Conservation (phyloP, 2,888 invertebrate species). For the Diarsia dahlii region DNA sequence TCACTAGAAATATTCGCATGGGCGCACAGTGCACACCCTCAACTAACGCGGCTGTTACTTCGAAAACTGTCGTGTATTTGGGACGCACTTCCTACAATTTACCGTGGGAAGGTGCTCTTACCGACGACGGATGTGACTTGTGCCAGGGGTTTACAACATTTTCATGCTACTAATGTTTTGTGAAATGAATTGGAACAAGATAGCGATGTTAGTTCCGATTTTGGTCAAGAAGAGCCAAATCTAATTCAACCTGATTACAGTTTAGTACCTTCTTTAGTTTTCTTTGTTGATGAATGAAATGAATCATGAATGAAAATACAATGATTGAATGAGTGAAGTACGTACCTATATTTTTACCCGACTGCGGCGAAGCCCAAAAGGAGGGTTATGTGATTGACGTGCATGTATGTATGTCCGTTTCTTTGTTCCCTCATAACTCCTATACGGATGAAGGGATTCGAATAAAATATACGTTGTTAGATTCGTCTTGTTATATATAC, state of each 20-base stretch:
- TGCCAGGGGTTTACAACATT: conserved; percentile 50
- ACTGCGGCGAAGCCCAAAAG: too few species aligned
- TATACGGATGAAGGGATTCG: too few species aligned
- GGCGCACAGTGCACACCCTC: conserved; percentile 66
- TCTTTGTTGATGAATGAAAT: background rate
- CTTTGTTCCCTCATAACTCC: too few species aligned
- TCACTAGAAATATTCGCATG: conserved; percentile 62
- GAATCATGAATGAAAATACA: too few species aligned
- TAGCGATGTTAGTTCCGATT: background rate
- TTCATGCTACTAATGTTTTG: background rate
- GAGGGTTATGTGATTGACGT: too few species aligned
- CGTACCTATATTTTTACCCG: too few species aligned
- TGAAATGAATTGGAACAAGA: background rate
- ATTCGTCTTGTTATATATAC: too few species aligned
- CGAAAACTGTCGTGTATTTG: conserved; percentile 63
- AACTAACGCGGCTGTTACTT: conserved; percentile 34
- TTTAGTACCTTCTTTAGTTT: background rate
- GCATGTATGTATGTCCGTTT: too few species aligned
- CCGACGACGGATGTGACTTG: conserved; percentile 57
- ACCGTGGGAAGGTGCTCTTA: conserved; percentile 76
- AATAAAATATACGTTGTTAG: too few species aligned
- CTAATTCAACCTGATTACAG: background rate
- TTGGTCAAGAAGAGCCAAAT: background rate
- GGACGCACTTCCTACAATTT: conserved; percentile 80
- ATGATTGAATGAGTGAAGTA: too few species aligned